Evolutionary conservation across 2,888 invertebrate species (phyloP), one percentile per base, ranked within the genome.

Genomic region (Ennomos quercinarius): DNA sequence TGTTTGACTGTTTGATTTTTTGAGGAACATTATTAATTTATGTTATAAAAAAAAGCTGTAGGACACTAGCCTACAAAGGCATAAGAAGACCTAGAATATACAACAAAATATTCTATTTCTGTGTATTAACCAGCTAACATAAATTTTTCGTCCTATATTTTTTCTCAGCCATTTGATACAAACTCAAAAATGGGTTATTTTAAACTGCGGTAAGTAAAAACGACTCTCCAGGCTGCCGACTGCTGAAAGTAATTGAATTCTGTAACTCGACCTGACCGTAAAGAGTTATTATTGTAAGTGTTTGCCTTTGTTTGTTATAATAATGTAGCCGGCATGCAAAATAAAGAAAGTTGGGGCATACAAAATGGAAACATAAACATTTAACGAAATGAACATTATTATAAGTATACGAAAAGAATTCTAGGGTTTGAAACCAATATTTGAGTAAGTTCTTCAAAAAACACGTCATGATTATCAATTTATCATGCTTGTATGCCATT

Each of bases 191-290:
- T 77, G 76, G 73, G 74, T 78, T 81, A 81, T 83, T 84, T 82
- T 81, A 78, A 76, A 77, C 75, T 40, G 67, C 67, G 73, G 73
- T 74, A 77, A 78, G 73, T 76, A 73, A 80, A 78, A 78, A 79
- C 75, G 76, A 73, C 68, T 55, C 74, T 69, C 73, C 68, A 71
- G 73, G 63, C 61, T 72, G 66, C 61, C 73, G 66, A 70, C 70
- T 79, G 77, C 71, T 77, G 77, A 71, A 81, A 80, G 79, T 80
- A 86, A 86, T 85, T 85, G 83, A 83, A 85, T 83, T 78, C 81
- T 79, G 86, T 76, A 85, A 86, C 78, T 72, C 71, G 82, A 86
- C 73, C 74, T 71, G 41, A 46, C 50, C 17, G 64, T 70, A 70
- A 68, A 71, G 56, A 74, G 71, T 77, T 81, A 81, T 81, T 83